Evolutionary conservation across 2,797 vertebrate genomes (phyloP).

Genomic region (Erethizon dorsatum): DNA sequence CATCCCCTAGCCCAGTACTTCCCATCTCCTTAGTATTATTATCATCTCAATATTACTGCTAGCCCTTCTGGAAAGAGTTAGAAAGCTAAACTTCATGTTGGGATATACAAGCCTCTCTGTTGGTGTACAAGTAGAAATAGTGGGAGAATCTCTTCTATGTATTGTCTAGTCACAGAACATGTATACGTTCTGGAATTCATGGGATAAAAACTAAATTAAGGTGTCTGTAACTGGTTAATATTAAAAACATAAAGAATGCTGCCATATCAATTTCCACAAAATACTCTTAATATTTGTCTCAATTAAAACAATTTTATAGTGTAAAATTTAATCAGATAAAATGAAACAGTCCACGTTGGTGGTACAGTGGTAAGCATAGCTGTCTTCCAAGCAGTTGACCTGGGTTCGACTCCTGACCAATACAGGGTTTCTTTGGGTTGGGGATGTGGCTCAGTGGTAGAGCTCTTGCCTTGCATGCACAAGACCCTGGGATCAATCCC

Average conservation of each 20-base stretch:
- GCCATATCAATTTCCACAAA: not conserved
- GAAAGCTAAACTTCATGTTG: slow-evolving; percentile 46
- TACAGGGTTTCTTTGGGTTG: not conserved
- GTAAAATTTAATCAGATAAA: slow-evolving; percentile 13
- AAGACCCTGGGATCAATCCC: not conserved
- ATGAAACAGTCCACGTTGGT: slow-evolving; percentile 82
- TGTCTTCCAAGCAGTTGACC: slow-evolving; percentile 92
- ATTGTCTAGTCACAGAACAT: not conserved
- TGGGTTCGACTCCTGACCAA: slow-evolving; percentile 92
- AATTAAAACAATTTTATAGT: not conserved
- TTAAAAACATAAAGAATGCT: slow-evolving; percentile 12
- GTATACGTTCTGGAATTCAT: not conserved
- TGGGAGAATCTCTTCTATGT: not conserved
- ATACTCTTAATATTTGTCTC: not conserved
- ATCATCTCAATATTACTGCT: not conserved
- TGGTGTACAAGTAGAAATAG: not conserved
- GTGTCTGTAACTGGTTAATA: not conserved
- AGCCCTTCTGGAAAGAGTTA: not conserved
- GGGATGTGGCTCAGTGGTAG: not conserved
- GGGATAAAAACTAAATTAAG: slow-evolving; percentile 1
- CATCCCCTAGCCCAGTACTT: not conserved
- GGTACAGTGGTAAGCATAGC: slow-evolving; percentile 92
- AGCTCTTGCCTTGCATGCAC: not conserved
- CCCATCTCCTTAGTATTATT: not conserved
- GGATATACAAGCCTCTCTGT: not conserved